Percentiles rank a stretch among this genome's conserved stretches.
Conservation (phyloP, 2,797 vertebrate genomes). For the Clarias pachynema region DNA sequence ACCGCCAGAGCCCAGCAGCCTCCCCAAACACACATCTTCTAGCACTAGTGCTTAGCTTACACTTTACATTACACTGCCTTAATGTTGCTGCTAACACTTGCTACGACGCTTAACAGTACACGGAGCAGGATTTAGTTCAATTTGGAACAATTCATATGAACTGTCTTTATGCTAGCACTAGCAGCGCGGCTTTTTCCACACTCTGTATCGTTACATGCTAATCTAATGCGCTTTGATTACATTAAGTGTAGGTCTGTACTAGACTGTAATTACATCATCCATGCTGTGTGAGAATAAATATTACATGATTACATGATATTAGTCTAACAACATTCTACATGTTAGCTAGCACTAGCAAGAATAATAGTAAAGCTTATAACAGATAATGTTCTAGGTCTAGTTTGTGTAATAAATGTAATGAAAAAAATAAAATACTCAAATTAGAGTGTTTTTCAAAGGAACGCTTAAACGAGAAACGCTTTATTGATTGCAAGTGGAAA, state of each 20-base stretch:
- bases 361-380: not conserved
- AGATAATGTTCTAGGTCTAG: not conserved
- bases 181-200: conserved; percentile 33
- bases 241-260: conserved; percentile 30
- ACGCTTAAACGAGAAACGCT: not conserved
- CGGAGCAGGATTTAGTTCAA: conserved; percentile 25
- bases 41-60: conserved; percentile 44
- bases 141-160: conserved; percentile 41
- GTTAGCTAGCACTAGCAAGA: not conserved
- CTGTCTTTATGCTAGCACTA: conserved; percentile 43
- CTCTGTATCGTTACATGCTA: conserved; percentile 21
- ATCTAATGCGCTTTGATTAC: conserved; percentile 36
- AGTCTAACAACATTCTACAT: conserved; percentile 21
- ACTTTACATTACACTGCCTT: conserved; percentile 62
- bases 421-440: not conserved
- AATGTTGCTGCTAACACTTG: conserved; percentile 58
- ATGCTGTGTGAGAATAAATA: conserved; percentile 42
- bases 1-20: conserved; percentile 46
- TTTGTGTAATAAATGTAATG: not conserved
- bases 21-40: conserved; percentile 61
- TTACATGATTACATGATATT: not conserved
- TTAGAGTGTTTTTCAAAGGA: not conserved
- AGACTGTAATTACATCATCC: conserved; percentile 23
- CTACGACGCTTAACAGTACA: conserved; percentile 50
- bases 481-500: not conserved